These are phyloP conservation scores for Semibalanus balanoides DNA, from an alignment of 1,140 invertebrate genomes.

Conservation along the genomic window DNA sequence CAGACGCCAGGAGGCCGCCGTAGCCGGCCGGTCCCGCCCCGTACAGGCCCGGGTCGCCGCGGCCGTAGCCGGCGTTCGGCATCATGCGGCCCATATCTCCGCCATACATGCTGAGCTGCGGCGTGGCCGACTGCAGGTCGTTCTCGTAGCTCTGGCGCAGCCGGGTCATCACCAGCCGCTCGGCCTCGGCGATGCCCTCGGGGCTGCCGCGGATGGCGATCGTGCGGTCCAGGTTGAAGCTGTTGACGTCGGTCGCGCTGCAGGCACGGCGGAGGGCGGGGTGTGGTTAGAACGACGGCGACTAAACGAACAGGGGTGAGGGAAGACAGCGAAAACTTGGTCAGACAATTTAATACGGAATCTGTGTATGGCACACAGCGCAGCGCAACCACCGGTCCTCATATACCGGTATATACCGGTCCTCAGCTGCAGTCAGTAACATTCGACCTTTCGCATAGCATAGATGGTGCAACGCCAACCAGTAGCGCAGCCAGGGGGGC, in stretches of 20 bases:
- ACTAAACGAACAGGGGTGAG: no score
- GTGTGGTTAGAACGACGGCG: no score
- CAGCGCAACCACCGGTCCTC: no score
- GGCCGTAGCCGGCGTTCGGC: not conserved
- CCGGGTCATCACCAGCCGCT: constrained; percentile 85
- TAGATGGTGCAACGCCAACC: no score
- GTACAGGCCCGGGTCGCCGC: not conserved
- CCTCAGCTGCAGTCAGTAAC: no score
- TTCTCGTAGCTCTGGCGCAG: constrained; percentile 90
- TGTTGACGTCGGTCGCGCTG: constrained; percentile 74
- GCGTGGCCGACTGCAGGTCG: constrained; percentile 46
- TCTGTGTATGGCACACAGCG: no score
- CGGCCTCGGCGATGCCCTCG: constrained; percentile 82
- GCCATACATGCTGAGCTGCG: not conserved
- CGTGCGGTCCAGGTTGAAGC: constrained; percentile 85
- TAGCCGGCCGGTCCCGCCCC: not conserved
- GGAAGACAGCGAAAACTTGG: no score
- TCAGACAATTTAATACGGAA: no score
- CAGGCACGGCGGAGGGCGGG: not conserved
- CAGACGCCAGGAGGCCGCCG: not conserved
- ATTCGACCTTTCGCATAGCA: no score
- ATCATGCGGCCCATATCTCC: not conserved
- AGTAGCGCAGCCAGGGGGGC: no score
- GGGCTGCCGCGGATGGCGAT: constrained; percentile 82
- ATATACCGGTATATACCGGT: no score